These are phyloP conservation scores for Dicrurus megarhynchus DNA, from an alignment of 2,113 vertebrate species.

Conservation along the genomic window DNA sequence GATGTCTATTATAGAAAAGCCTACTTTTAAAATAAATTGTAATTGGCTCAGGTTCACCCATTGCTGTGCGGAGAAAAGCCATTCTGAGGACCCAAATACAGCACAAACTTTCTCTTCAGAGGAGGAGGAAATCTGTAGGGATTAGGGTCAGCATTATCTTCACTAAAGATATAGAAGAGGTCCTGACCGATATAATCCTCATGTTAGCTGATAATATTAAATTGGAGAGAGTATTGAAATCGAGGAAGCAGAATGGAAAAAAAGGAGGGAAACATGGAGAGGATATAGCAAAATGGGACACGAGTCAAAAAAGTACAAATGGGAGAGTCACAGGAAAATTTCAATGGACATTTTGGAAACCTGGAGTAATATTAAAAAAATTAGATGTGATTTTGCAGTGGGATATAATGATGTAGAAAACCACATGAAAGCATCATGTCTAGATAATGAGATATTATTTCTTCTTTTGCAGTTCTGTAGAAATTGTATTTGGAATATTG, in stretches of 20 bases:
- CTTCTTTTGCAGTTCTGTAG: neutral
- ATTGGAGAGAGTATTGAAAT: neutral
- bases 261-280: neutral
- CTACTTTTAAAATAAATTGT: neutral
- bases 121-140: neutral
- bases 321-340: neutral
- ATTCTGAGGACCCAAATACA: neutral
- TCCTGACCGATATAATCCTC: neutral
- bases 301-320: neutral
- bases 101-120: neutral
- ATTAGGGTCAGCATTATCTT: slow-evolving; percentile 23
- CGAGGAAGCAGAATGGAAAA: neutral
- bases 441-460: neutral
- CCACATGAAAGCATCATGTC: neutral
- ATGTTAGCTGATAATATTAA: neutral
- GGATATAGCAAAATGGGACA: neutral
- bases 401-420: neutral
- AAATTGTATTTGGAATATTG: neutral
- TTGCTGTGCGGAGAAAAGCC: neutral
- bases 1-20: neutral
- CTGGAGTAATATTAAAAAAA: neutral
- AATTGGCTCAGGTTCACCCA: neutral
- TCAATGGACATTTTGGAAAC: neutral
- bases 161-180: neutral
- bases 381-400: neutral